Percentiles rank a stretch among this genome's conserved stretches.
phyloP scores from a whole-genome alignment of 23 tunicate genomes.

The Corella eumyota region DNA sequence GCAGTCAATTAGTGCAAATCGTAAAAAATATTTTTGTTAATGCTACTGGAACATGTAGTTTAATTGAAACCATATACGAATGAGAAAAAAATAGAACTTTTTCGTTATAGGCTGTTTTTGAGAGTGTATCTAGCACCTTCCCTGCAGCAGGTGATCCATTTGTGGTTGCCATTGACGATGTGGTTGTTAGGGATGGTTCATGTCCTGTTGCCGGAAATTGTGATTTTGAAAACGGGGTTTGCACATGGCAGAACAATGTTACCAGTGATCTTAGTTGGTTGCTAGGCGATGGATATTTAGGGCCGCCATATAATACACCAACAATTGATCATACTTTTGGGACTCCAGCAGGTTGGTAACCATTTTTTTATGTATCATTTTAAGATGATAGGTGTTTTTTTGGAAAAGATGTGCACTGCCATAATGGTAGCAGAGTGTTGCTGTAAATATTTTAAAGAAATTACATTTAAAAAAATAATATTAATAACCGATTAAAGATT shows the following conservation, averaged over 20 bases:
- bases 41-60: no score
- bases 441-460: no score
- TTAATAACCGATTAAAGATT: no score
- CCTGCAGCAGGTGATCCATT: slow-evolving; percentile 9
- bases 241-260: slow-evolving; percentile 63
- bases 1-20: no score
- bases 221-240: slow-evolving; percentile 71
- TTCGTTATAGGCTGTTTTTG: slow-evolving; percentile 40
- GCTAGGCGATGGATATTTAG: slow-evolving; percentile 21
- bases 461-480: no score
- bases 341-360: slow-evolving; percentile 14
- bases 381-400: no score
- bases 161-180: slow-evolving; percentile 49
- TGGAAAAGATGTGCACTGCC: no score
- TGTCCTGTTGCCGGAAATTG: slow-evolving; percentile 69
- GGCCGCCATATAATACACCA: slow-evolving; percentile 10
- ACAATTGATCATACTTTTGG: slow-evolving; percentile 52
- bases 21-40: no score
- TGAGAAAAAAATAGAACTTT: no score
- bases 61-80: no score
- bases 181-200: slow-evolving; percentile 42
- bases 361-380: background rate
- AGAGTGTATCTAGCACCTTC: slow-evolving; percentile 13
- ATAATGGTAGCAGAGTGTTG: no score
- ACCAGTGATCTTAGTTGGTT: slow-evolving; percentile 25